Evolutionary conservation across 2,888 invertebrate genomes (phyloP).

Genomic region (Callyntrura sp.): DNA sequence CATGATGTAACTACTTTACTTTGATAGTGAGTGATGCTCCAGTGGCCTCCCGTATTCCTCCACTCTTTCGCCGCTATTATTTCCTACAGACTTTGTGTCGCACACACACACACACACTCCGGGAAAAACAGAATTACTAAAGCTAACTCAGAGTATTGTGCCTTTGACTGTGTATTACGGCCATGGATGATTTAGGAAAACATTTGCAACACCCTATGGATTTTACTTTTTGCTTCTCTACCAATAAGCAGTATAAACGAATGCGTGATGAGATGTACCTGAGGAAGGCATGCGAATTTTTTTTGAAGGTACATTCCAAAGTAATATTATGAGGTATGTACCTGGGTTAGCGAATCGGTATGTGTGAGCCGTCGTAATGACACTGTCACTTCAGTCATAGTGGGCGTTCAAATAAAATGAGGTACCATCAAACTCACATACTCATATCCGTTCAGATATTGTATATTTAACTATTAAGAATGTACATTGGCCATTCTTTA

Average conservation of each 20-base stretch:
- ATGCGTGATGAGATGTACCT: not conserved
- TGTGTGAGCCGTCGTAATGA: conserved; percentile 35
- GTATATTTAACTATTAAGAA: not conserved
- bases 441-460: not conserved
- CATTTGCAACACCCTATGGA: conserved; percentile 43
- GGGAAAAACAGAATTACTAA: conserved; percentile 34
- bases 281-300: conserved; percentile 3
- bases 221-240: conserved; percentile 16
- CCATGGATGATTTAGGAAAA: conserved; percentile 26
- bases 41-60: not conserved
- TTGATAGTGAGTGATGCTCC: conserved; percentile 10
- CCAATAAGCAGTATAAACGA: conserved; percentile 16
- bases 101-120: not conserved
- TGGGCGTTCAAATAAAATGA: not conserved
- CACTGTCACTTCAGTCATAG: conserved; percentile 21
- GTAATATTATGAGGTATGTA: conserved; percentile 9
- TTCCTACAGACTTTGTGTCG: not conserved
- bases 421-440: conserved; percentile 29
- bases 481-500: not conserved
- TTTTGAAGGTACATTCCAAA: conserved; percentile 9
- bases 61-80: not conserved
- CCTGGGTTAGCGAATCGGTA: not conserved
- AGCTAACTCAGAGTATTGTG: conserved; percentile 19
- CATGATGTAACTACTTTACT: not conserved
- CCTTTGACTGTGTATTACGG: conserved; percentile 2